Conservation (phyloP, 2,113 vertebrate genomes). For the Ptychochromis oligacanthus region DNA sequence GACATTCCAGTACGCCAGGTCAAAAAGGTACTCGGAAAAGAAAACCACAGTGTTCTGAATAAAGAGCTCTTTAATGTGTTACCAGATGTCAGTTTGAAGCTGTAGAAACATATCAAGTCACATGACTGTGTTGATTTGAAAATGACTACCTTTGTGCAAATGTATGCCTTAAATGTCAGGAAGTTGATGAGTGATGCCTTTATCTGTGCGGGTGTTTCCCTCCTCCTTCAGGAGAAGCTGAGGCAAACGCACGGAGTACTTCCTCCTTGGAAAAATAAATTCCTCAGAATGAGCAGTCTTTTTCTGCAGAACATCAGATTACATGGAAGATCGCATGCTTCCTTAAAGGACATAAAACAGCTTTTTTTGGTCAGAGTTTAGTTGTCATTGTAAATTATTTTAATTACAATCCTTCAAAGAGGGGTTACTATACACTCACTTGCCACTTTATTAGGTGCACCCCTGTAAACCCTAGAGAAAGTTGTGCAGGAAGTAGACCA, state of each 20-base stretch:
- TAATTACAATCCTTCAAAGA: not conserved
- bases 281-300: not conserved
- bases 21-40: not conserved
- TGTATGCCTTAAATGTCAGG: not conserved
- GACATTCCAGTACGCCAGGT: no score
- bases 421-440: not conserved
- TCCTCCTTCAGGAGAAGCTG: not conserved
- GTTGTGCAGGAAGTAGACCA: not conserved
- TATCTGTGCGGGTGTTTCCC: not conserved
- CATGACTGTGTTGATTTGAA: not conserved
- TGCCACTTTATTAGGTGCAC: not conserved
- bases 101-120: not conserved
- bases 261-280: not conserved
- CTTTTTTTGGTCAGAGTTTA: not conserved
- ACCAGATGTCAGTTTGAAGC: not conserved
- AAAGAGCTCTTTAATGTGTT: not conserved
- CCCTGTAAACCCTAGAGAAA: not conserved
- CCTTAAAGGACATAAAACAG: no score
- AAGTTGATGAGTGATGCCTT: not conserved
- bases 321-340: no score
- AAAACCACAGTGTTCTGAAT: not conserved
- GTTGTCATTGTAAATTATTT: not conserved
- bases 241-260: not conserved
- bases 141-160: not conserved
- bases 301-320: not conserved